Evolutionary conservation across 2,797 vertebrate species (phyloP).

Genomic region (Spondyliosoma cantharus): DNA sequence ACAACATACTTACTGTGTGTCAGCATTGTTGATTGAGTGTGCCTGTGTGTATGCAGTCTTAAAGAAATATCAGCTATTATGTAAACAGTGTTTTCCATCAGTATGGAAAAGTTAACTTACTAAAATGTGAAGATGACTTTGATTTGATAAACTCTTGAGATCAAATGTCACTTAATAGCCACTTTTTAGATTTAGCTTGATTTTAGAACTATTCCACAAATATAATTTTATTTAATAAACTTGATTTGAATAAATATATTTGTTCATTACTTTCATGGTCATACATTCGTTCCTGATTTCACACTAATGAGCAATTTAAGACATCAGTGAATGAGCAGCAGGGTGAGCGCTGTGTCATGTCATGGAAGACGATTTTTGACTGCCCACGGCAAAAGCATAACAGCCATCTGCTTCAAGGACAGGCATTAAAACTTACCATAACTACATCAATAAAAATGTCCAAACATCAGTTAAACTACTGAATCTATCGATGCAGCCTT

Average conservation of each 20-base stretch:
- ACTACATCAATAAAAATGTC: slow-evolving; percentile 16
- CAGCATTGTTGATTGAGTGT: slow-evolving; percentile 34
- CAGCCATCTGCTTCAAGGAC: slow-evolving; percentile 37
- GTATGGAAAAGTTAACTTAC: slow-evolving; percentile 15
- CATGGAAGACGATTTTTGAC: slow-evolving; percentile 4
- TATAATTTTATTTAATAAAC: slow-evolving; percentile 62
- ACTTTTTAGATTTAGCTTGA: slow-evolving; percentile 44
- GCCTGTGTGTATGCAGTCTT: slow-evolving; percentile 45
- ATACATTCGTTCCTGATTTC: background rate
- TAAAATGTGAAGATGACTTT: slow-evolving; percentile 39
- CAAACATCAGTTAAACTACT: slow-evolving; percentile 20
- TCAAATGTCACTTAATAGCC: slow-evolving; percentile 22
- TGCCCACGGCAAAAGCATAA: slow-evolving; percentile 10
- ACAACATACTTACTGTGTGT: slow-evolving; percentile 31
- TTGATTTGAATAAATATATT: slow-evolving; percentile 60
- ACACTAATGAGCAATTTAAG: background rate
- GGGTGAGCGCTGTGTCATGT: slow-evolving; percentile 1
- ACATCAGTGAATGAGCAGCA: background rate
- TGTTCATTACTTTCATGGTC: slow-evolving; percentile 33
- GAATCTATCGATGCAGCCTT: slow-evolving; percentile 7
- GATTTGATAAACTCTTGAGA: slow-evolving; percentile 17
- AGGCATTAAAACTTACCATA: background rate
- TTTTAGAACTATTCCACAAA: slow-evolving; percentile 50
- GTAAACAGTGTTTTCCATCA: slow-evolving; percentile 36
- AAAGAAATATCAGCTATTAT: slow-evolving; percentile 42